phyloP scores from a whole-genome alignment of 2,113 vertebrate species.

The Salvator merianae region DNA sequence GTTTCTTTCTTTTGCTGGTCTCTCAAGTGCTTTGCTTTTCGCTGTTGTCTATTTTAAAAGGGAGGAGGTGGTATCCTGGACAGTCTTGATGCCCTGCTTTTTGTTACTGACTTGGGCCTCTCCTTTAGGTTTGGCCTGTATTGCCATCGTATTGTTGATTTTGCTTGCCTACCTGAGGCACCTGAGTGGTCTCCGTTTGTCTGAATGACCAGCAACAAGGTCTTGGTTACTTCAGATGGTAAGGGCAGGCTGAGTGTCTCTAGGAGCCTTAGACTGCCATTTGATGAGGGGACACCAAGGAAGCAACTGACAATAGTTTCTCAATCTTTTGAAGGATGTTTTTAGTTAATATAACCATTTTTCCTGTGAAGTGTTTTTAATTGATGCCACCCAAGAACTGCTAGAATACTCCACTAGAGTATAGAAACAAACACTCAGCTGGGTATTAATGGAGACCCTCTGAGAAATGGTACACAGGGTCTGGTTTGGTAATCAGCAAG shows the following conservation, averaged over 20 bases:
- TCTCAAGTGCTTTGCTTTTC: neutral
- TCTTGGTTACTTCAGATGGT: neutral
- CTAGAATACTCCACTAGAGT: neutral
- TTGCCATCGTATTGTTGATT: conserved; percentile 8
- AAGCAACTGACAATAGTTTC: neutral
- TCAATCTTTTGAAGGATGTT: conserved; percentile 3
- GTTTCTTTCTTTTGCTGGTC: neutral
- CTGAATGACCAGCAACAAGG: neutral
- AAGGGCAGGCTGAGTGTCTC: neutral
- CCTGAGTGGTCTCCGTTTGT: neutral
- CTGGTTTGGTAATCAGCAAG: neutral
- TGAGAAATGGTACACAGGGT: neutral
- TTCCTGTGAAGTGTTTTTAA: conserved; percentile 21
- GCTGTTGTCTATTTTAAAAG: neutral
- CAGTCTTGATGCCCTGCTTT: neutral
- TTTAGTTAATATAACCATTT: conserved; percentile 7
- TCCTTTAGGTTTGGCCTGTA: conserved; percentile 9
- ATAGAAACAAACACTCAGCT: neutral
- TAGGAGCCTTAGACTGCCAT: neutral
- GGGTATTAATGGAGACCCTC: neutral
- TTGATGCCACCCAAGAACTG: neutral
- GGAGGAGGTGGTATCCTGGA: neutral
- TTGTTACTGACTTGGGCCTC: conserved; percentile 27
- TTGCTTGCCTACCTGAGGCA: neutral
- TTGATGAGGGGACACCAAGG: neutral